phyloP scores from a whole-genome alignment of 1,140 invertebrate genomes.

The Bombus cullumanus region DNA sequence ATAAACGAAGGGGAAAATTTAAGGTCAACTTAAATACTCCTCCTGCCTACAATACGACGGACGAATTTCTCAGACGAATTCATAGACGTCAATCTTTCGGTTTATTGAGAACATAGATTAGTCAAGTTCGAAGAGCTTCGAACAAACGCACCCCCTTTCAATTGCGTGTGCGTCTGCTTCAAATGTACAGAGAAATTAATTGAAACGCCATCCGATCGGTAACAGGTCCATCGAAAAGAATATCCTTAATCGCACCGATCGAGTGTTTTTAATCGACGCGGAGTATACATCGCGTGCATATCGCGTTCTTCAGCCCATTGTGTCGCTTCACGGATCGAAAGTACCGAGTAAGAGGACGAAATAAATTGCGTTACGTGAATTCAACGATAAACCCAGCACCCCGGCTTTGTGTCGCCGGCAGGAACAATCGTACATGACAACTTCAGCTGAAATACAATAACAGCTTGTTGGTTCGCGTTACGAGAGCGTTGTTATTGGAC shows the following conservation, averaged over 20 bases:
- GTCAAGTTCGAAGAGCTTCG: too few species aligned
- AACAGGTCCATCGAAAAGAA: neutral
- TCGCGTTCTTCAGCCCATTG: neutral
- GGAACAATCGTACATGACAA: conserved; percentile 32
- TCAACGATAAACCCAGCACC: neutral
- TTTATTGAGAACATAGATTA: too few species aligned
- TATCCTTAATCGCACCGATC: neutral
- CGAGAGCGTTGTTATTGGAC: conserved; percentile 58
- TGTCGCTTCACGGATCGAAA: neutral
- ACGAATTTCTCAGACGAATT: too few species aligned
- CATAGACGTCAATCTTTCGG: too few species aligned
- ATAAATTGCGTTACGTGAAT: conserved; percentile 28
- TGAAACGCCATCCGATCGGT: neutral
- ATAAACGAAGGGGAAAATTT: too few species aligned
- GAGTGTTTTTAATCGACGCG: neutral
- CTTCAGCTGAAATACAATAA: conserved; percentile 53
- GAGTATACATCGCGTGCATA: neutral
- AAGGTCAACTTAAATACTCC: too few species aligned
- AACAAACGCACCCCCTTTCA: too few species aligned
- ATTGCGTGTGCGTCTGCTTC: neutral
- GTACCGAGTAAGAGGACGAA: neutral
- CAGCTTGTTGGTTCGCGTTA: conserved; percentile 26
- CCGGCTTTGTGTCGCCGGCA: conserved; percentile 24
- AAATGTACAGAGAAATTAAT: neutral
- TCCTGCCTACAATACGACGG: too few species aligned